These are phyloP conservation scores for Umimayanthus chanpuru DNA, from an alignment of 92 coral and sea anemone species.

Conservation along the genomic window DNA sequence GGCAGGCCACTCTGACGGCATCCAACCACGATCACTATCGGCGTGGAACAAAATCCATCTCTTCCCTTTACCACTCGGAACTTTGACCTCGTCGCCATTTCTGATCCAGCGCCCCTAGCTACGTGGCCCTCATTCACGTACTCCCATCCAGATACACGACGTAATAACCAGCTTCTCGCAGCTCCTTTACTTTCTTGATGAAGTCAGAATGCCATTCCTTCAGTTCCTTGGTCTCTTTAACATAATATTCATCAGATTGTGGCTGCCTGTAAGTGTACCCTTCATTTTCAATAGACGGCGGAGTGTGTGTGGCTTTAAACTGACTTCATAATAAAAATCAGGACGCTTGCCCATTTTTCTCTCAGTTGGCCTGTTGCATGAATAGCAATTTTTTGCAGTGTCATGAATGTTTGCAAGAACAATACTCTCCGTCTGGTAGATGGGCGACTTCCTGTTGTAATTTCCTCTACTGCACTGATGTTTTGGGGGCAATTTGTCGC, in stretches of 20 bases:
- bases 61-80: not conserved
- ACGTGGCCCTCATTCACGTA: constrained; percentile 11
- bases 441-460: no score
- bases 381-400: not conserved
- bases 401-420: not conserved
- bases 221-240: constrained; percentile 12
- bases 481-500: no score
- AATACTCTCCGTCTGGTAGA: not conserved
- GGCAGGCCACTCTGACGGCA: no score
- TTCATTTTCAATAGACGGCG: no score
- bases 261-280: not conserved
- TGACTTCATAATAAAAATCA: not conserved
- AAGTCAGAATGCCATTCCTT: constrained; percentile 19
- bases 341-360: not conserved
- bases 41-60: no score
- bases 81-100: constrained; percentile 2
- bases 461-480: no score
- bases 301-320: no score
- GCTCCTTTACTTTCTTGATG: constrained; percentile 16
- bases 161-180: constrained; percentile 16
- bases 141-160: constrained; percentile 10
- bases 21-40: no score
- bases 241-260: not conserved
- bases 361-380: not conserved
- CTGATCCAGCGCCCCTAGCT: constrained; percentile 1